Conservation (phyloP, 2,113 vertebrate species). For the Mola mola region DNA sequence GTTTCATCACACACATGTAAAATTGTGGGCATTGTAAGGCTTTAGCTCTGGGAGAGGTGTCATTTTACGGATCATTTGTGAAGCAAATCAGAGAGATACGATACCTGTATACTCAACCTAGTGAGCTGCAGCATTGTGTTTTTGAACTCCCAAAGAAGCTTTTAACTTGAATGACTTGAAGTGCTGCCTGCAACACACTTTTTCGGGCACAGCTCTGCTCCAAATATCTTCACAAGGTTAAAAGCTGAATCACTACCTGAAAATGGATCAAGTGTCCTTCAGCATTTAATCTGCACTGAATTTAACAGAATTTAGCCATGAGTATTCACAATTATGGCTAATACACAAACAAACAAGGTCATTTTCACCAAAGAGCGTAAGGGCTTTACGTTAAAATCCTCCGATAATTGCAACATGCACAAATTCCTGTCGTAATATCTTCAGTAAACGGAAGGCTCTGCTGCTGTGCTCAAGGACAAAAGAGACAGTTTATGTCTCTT, state of each 20-base stretch:
- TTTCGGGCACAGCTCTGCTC: slow-evolving; percentile 16
- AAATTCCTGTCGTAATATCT: slow-evolving; percentile 12
- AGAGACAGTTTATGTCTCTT: slow-evolving; percentile 9
- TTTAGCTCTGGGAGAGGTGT: slow-evolving; percentile 25
- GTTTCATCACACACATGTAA: too few species aligned
- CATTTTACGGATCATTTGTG: too few species aligned
- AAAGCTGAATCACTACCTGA: slow-evolving; percentile 3
- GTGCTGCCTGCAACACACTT: too few species aligned
- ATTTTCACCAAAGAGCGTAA: slow-evolving; percentile 7
- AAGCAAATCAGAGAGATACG: slow-evolving; percentile 62
- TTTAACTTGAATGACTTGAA: background rate
- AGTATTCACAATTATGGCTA: background rate
- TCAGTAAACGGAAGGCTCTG: slow-evolving; percentile 40
- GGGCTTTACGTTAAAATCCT: slow-evolving; percentile 34
- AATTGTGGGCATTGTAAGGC: too few species aligned
- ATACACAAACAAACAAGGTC: slow-evolving; percentile 7
- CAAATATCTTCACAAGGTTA: slow-evolving; percentile 37
- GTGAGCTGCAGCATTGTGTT: slow-evolving; percentile 6
- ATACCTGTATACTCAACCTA: slow-evolving; percentile 50
- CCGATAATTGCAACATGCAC: slow-evolving; percentile 19
- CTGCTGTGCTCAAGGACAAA: slow-evolving; percentile 34
- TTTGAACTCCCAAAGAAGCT: slow-evolving; percentile 18
- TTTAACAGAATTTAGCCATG: background rate
- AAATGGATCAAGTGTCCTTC: slow-evolving; percentile 10
- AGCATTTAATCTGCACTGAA: background rate